Conservation (phyloP, 2,113 vertebrate species). For the Camelus bactrianus region DNA sequence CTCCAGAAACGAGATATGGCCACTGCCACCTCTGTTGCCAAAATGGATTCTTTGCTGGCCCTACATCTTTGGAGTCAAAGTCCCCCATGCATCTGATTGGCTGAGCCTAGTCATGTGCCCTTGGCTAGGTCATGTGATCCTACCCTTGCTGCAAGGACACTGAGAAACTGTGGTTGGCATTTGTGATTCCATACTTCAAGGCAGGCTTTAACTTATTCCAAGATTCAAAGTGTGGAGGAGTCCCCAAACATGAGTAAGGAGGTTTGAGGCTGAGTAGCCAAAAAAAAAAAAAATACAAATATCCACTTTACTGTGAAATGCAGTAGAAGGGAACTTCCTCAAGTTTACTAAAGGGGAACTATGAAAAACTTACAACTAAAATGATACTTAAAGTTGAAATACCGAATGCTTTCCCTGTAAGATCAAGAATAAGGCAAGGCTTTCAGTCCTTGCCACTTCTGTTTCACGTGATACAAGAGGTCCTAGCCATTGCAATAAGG, state of each 20-base stretch:
- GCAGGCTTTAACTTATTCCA: neutral
- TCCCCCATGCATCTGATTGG: neutral
- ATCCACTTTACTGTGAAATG: conserved; percentile 17
- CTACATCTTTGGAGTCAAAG: neutral
- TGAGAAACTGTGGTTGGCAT: neutral
- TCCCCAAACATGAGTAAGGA: neutral
- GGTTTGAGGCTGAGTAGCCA: neutral
- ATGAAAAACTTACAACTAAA: neutral
- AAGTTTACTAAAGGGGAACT: neutral
- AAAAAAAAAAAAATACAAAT: neutral
- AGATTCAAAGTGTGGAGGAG: neutral
- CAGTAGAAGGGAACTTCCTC: conserved; percentile 27
- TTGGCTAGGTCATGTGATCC: neutral
- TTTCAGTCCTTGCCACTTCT: neutral
- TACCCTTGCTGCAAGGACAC: neutral
- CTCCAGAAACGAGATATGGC: neutral
- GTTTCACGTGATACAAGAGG: neutral
- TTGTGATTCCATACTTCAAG: neutral
- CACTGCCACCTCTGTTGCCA: neutral
- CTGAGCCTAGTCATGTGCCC: neutral
- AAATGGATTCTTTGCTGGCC: neutral
- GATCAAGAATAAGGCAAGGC: neutral
- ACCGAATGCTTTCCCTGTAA: neutral
- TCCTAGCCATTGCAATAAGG: neutral
- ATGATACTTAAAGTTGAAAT: neutral